Evolutionary conservation across 2,888 invertebrate genomes (phyloP), one percentile per base, ranked within the genome.

Genomic region (Gymnocheta viridis): DNA sequence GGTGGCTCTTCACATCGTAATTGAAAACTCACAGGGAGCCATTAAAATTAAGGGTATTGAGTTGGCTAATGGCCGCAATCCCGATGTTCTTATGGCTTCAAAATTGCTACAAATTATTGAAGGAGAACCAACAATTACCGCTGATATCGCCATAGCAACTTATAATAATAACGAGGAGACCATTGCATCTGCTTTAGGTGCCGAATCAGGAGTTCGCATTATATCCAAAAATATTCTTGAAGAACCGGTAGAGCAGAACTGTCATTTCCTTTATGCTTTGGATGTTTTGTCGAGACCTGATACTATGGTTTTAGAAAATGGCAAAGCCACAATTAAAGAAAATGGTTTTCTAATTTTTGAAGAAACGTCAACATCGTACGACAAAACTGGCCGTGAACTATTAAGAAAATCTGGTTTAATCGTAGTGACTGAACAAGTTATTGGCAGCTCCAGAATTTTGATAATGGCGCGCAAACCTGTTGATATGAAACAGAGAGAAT

Each of bases 11-110:
- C 97, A 98, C 90, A 92, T 96, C 10, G 95, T 95, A 24, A 91
- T 95, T 41, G 98, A 98, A 93, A 98, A 98, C 91, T 93, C 94
- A 19, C 92, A 93, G 44, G 93, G 93, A 0, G 93, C 95, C 10
- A 91, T 95, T 3, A 96, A 96, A 89, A 91, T 98, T 19, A 96
- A 96, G 91, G 93, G 95, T 17, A 93, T 94, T 14, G 98, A 98
- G 93, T 92, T 95, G 7, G 95, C 94, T 22, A 94, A 95, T 82
- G 90, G 90, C 2, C 89, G 91, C 9, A 93, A 94, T 70, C 92
- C 94, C 0, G 96, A 96, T 89, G 93, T 94, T 44, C 92, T 96
- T 80, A 91, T 96, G 82, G 93, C 94, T 51, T 94, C 94, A 4
- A 89, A 91, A 2, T 92, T 95, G 83, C 91, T 95, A 85, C 93